phyloP scores from a whole-genome alignment of 1,140 invertebrate genomes.

The Neelides sp. region DNA sequence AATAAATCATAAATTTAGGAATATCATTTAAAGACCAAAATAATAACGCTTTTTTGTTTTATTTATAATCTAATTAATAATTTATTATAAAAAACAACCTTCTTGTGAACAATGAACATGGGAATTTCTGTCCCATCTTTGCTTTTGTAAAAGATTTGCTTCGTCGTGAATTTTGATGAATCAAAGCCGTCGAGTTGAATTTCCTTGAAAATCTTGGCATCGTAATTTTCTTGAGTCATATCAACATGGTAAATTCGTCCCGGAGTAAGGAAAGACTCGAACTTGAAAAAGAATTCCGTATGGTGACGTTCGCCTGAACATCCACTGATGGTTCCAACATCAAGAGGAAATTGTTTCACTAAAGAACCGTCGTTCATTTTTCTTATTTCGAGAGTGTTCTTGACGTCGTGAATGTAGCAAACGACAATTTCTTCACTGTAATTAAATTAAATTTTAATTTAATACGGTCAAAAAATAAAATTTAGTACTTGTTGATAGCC shows the following conservation, averaged over 20 bases:
- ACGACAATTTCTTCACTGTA: constrained; percentile 65
- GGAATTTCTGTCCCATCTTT: constrained; percentile 93
- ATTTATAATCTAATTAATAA: background rate
- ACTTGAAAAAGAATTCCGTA: constrained; percentile 83
- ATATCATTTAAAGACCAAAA: background rate
- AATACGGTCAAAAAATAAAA: background rate
- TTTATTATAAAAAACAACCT: constrained; percentile 41
- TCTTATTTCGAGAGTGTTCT: constrained; percentile 60
- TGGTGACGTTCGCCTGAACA: constrained; percentile 74
- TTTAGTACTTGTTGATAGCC: constrained; percentile 51
- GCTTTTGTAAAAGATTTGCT: constrained; percentile 85
- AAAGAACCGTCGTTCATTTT: constrained; percentile 58
- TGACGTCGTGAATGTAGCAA: constrained; percentile 88
- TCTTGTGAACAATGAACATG: constrained; percentile 88
- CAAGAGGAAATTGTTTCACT: constrained; percentile 59
- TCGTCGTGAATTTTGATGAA: constrained; percentile 60
- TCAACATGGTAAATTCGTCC: constrained; percentile 79
- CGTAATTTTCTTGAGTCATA: constrained; percentile 50
- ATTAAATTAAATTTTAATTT: background rate
- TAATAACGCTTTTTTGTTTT: background rate
- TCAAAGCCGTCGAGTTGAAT: constrained; percentile 76
- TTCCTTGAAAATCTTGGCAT: constrained; percentile 62
- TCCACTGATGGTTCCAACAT: constrained; percentile 71
- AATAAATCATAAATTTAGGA: background rate
- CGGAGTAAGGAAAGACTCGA: constrained; percentile 86